phyloP scores from a whole-genome alignment of 2,113 vertebrate species.

The Drymodes brunneopygia region DNA sequence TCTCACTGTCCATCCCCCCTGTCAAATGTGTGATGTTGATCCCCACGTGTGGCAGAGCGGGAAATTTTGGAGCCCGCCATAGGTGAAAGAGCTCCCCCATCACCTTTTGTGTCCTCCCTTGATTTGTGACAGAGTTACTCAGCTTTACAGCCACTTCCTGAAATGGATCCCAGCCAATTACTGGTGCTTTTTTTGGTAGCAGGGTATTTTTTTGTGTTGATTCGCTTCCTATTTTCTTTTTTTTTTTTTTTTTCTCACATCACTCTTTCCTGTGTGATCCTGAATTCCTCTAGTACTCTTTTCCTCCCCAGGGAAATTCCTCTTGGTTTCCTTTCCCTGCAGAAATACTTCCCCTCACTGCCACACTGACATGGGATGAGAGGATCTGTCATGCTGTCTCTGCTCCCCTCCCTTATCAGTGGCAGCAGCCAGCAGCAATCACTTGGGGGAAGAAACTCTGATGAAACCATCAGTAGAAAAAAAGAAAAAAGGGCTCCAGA shows the following conservation, averaged over 20 bases:
- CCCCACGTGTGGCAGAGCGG: not conserved
- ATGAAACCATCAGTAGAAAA: not conserved
- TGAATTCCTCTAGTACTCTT: slow-evolving; percentile 42
- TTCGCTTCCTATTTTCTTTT: slow-evolving; percentile 13
- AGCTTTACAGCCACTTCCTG: slow-evolving; percentile 40
- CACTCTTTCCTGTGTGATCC: slow-evolving; percentile 52
- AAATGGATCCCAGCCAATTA: slow-evolving; percentile 23
- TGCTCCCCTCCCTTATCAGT: not conserved
- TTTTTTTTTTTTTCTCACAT: slow-evolving; percentile 22
- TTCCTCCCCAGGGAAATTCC: slow-evolving; percentile 38
- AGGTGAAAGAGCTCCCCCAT: not conserved
- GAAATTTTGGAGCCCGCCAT: not conserved
- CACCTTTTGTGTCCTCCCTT: not conserved
- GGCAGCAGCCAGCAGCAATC: not conserved
- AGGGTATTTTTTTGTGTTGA: slow-evolving; percentile 4
- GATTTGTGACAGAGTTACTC: slow-evolving; percentile 23
- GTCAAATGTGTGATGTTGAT: not conserved
- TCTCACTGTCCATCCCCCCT: not conserved
- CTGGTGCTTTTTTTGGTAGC: slow-evolving; percentile 39
- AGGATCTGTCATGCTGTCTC: not conserved
- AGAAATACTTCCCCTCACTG: slow-evolving; percentile 20
- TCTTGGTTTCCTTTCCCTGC: slow-evolving; percentile 38
- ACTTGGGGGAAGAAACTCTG: not conserved
- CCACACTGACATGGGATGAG: not conserved
- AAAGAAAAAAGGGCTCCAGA: not conserved